A percentile compares a stretch with the other conserved stretches of the same genome.
phyloP scores from a whole-genome alignment of 2,113 vertebrate genomes.

The Tringa solitaria region DNA sequence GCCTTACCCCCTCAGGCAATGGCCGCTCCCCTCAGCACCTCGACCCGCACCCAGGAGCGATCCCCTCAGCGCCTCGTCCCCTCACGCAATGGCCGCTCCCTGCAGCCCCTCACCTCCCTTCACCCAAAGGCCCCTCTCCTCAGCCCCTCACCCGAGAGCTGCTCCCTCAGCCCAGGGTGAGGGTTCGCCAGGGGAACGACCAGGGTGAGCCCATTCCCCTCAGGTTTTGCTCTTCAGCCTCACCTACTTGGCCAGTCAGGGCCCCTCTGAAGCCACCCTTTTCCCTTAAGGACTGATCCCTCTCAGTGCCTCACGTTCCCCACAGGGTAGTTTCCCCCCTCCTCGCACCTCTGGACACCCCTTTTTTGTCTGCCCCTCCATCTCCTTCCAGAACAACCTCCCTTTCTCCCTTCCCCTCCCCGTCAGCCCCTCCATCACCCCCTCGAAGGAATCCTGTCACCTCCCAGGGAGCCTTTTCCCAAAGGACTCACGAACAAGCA shows the following conservation, averaged over 20 bases:
- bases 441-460: neutral
- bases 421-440: rapidly evolving
- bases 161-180: neutral
- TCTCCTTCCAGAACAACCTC: neutral
- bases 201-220: no score
- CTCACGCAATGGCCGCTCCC: no score
- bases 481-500: neutral
- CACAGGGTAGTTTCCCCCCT: neutral
- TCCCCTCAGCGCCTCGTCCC: neutral
- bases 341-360: neutral
- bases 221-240: neutral
- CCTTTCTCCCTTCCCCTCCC: neutral
- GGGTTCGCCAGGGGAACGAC: neutral
- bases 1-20: neutral
- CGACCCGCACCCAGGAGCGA: neutral
- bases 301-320: rapidly evolving
- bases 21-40: neutral
- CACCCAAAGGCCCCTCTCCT: neutral
- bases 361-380: neutral
- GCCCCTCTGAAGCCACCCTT: neutral
- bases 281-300: neutral
- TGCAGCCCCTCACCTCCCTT: neutral
- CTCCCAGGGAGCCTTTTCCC: neutral
- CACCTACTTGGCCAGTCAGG: neutral
- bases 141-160: neutral